These are phyloP conservation scores for Corythornis cristatus DNA, from an alignment of 2,113 vertebrate genomes.

Conservation along the genomic window DNA sequence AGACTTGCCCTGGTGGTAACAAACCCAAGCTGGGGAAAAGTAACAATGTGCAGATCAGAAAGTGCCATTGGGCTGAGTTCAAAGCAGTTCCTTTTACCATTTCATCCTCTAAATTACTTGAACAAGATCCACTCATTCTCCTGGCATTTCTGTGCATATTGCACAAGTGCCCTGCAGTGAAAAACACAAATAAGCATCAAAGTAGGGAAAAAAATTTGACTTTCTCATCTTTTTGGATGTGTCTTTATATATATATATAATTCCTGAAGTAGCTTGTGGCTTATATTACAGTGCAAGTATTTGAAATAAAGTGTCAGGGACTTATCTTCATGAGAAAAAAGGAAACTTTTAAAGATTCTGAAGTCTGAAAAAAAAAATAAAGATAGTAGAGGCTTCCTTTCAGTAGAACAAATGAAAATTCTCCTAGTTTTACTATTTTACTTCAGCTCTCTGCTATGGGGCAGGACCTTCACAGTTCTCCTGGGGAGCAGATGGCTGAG, in stretches of 20 bases:
- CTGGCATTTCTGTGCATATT: slow-evolving; percentile 21
- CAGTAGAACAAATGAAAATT: not conserved
- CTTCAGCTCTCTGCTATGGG: not conserved
- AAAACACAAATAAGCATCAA: slow-evolving; percentile 68
- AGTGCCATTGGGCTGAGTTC: slow-evolving; percentile 16
- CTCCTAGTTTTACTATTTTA: not conserved
- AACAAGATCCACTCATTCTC: slow-evolving; percentile 65
- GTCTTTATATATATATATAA: not conserved
- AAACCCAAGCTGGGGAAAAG: not conserved
- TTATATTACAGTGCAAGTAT: slow-evolving; percentile 51
- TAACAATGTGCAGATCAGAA: not conserved
- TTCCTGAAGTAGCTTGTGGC: slow-evolving; percentile 61
- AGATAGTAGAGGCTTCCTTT: not conserved
- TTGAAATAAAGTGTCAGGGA: slow-evolving; percentile 60
- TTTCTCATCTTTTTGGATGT: slow-evolving; percentile 51
- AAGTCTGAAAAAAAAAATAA: not conserved
- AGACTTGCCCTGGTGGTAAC: not conserved
- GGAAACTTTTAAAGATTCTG: not conserved
- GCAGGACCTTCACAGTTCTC: not conserved
- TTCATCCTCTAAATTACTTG: slow-evolving; percentile 41
- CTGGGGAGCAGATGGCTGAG: not conserved
- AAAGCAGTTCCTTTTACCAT: slow-evolving; percentile 27
- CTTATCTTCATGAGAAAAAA: slow-evolving; percentile 40
- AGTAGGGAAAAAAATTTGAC: slow-evolving; percentile 65
- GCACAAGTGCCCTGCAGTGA: slow-evolving; percentile 33